Base-by-base conservation (phyloP, 2,797 vertebrate species). In the Momotus momota region DNA sequence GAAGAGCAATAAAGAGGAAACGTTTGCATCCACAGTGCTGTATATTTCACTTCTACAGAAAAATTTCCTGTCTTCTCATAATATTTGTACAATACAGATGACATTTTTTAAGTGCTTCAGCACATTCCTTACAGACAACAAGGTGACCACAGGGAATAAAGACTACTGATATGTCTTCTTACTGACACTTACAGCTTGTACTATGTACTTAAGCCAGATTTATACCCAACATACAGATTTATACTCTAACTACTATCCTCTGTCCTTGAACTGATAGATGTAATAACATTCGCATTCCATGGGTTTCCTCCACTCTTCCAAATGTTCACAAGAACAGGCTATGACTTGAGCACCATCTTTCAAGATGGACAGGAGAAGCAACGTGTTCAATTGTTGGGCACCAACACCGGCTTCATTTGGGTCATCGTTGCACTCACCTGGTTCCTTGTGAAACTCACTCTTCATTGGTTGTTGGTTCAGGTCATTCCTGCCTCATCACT, bases 121-220 rank as follows among this genome's bases (percentile, higher is more conserved):
- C 98, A 86, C 99, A 99, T n/a, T 98, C 90, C 86, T 97, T 96
- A 95, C 98, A 99, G 54, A 98, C 97, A 73, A 98, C 98, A 90
- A 99, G 97, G 90, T 99, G 99, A 86, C 98, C 98, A 72, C 99
- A 99, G 22, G 98, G 99, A 93, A 99, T 97, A 83, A 99, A 99
- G 60, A 99, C 98, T 0, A 98, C 82, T 19, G 97, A 96, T 27
- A 98, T 97, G 73, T 98, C 98, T 97, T 96, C 48, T 40, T 33
- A n/a, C 16, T 25, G 46, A 64, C 38, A 3, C 25, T 61, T 67
- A 60, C 7, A 51, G 33, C 17, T 55, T 57, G 22, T 2, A 6
- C 12, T 33, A 22, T 9, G 2, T 64, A 31, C 10, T 71, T 33
- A 58, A 65, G 33, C 51, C 27, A 6, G 33, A 40, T 78, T 58